Percentiles rank a stretch among this genome's conserved stretches.
Evolutionary conservation across 2,888 invertebrate species (phyloP).

Genomic region (Troilus luridus): DNA sequence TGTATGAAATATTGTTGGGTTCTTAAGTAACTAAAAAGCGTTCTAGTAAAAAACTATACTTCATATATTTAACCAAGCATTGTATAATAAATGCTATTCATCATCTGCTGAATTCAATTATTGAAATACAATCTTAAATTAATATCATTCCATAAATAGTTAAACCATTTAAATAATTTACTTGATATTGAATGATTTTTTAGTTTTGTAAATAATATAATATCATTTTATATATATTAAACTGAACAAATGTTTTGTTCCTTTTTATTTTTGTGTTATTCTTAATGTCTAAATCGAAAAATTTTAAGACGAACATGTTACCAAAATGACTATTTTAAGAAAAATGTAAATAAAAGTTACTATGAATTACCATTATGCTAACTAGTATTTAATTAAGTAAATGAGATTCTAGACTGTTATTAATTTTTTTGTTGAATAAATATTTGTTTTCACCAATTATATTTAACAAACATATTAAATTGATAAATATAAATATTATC

Average conservation of each 20-base stretch:
- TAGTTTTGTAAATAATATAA: background rate
- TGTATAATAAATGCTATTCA: background rate
- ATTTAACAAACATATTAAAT: background rate
- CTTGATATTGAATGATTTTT: background rate
- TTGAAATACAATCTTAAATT: background rate
- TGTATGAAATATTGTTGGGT: too few relatives aligned
- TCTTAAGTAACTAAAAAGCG: background rate
- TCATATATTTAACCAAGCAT: background rate
- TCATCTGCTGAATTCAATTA: background rate
- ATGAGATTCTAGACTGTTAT: slow-evolving; percentile 40
- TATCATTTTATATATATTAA: background rate
- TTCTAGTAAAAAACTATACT: background rate
- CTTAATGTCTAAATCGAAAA: background rate
- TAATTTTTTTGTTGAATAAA: background rate
- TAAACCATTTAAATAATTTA: background rate
- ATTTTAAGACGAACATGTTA: background rate
- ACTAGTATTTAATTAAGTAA: background rate
- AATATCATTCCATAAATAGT: background rate
- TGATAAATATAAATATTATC: background rate
- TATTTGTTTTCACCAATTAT: background rate
- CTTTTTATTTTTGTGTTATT: background rate
- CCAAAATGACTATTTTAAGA: slow-evolving; percentile 38
- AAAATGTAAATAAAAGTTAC: slow-evolving; percentile 35
- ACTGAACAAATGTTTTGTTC: background rate
- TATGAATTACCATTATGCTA: background rate